phyloP scores from a whole-genome alignment of 1,140 invertebrate species.

The Cydia fagiglandana region DNA sequence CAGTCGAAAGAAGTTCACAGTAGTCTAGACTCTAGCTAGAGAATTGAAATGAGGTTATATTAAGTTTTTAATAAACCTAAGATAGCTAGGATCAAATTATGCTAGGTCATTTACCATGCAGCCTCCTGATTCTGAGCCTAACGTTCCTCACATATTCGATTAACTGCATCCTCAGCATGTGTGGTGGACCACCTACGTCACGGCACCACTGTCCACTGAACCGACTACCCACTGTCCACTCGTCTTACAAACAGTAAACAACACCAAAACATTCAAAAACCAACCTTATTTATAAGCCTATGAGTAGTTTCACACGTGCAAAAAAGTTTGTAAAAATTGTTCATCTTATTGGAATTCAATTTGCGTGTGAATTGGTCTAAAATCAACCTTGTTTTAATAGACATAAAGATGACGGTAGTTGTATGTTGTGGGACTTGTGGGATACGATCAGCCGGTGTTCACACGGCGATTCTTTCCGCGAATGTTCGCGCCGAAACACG shows the following conservation, averaged over 20 bases:
- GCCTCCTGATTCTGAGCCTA: not conserved
- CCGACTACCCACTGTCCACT: slow-evolving; percentile 50
- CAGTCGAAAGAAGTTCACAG: too few relatives aligned
- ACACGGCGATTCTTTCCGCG: slow-evolving; percentile 9
- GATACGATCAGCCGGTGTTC: slow-evolving; percentile 9
- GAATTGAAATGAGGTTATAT: too few relatives aligned
- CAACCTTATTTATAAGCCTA: not conserved
- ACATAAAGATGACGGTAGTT: not conserved
- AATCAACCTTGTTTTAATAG: not conserved
- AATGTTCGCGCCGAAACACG: slow-evolving; percentile 12
- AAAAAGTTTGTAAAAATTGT: not conserved
- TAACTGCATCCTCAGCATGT: slow-evolving; percentile 45
- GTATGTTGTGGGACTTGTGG: not conserved
- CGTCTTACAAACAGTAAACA: slow-evolving; percentile 42
- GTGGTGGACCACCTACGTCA: slow-evolving; percentile 56
- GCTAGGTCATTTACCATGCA: not conserved
- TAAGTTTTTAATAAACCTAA: too few relatives aligned
- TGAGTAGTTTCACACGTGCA: not conserved
- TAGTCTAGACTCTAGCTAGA: too few relatives aligned
- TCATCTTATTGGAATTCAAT: not conserved
- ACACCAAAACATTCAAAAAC: not conserved
- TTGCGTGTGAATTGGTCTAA: not conserved
- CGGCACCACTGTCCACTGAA: slow-evolving; percentile 65
- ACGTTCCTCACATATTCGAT: not conserved
- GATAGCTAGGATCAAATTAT: not conserved